phyloP scores from a whole-genome alignment of 2,888 invertebrate genomes.

The Matsumyia berberina region DNA sequence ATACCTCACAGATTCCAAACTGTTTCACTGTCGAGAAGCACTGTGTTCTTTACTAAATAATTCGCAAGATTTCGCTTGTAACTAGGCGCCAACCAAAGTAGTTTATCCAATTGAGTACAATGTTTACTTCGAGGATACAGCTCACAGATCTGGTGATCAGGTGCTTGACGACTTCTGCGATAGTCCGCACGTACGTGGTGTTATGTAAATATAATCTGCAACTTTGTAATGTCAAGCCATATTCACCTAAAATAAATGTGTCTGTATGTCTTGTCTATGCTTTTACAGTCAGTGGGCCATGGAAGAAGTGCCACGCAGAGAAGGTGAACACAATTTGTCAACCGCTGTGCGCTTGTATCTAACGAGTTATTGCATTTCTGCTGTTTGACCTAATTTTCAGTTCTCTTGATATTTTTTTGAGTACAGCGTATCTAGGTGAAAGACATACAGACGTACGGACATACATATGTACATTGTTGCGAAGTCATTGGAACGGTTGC shows the following conservation, averaged over 20 bases:
- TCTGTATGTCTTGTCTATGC: not conserved
- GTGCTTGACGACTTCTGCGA: slow-evolving; percentile 16
- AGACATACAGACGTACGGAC: too few relatives aligned
- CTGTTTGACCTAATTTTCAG: not conserved
- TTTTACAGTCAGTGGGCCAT: slow-evolving; percentile 36
- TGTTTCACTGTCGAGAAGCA: too few relatives aligned
- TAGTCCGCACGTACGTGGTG: slow-evolving; percentile 16
- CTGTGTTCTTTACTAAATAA: not conserved
- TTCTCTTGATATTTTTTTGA: too few relatives aligned
- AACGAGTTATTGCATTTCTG: slow-evolving; percentile 13
- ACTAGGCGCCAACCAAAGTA: not conserved
- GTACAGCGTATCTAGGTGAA: slow-evolving; percentile 9
- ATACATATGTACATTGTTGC: not conserved
- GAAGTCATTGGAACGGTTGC: too few relatives aligned
- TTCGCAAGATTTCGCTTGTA: not conserved
- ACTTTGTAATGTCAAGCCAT: not conserved
- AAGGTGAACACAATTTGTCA: slow-evolving; percentile 21
- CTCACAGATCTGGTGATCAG: slow-evolving; percentile 13
- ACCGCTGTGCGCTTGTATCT: slow-evolving; percentile 14
- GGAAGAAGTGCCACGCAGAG: slow-evolving; percentile 34
- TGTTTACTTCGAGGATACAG: slow-evolving; percentile 5
- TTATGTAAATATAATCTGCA: not conserved
- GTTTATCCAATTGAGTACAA: slow-evolving; percentile 13
- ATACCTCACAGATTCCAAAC: too few relatives aligned
- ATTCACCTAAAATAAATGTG: not conserved